Conservation (phyloP, 1,140 invertebrate genomes). For the Nilaparvata lugens region DNA sequence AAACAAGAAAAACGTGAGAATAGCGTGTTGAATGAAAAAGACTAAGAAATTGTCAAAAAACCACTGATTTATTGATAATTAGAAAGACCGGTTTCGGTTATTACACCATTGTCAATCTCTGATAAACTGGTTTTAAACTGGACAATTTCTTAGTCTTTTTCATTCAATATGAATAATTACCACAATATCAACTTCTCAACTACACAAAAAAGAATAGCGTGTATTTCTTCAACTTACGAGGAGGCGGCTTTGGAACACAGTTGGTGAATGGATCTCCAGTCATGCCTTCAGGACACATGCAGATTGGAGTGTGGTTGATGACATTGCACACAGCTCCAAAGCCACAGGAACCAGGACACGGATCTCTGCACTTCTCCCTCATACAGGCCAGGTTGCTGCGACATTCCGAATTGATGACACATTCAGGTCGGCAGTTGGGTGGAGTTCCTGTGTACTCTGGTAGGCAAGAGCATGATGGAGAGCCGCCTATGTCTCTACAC, state of each 20-base stretch:
- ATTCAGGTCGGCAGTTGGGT: slow-evolving; percentile 41
- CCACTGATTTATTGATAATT: too few species aligned
- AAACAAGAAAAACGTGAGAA: not conserved
- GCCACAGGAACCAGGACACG: slow-evolving; percentile 50
- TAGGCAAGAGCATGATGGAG: slow-evolving; percentile 36
- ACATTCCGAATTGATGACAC: slow-evolving; percentile 35
- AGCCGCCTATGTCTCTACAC: slow-evolving; percentile 37
- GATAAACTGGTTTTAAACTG: too few species aligned
- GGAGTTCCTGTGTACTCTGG: slow-evolving; percentile 35
- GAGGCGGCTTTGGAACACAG: slow-evolving; percentile 34
- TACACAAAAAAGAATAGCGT: too few species aligned
- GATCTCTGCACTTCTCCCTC: slow-evolving; percentile 31
- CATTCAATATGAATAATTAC: too few species aligned
- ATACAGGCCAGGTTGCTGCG: slow-evolving; percentile 34
- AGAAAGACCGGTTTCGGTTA: too few species aligned
- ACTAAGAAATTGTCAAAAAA: too few species aligned
- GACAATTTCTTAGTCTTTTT: too few species aligned
- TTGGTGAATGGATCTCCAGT: slow-evolving; percentile 43
- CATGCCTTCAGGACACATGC: slow-evolving; percentile 42
- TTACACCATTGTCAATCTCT: too few species aligned
- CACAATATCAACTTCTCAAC: too few species aligned
- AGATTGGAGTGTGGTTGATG: slow-evolving; percentile 44
- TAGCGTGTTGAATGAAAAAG: too few species aligned
- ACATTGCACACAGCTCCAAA: slow-evolving; percentile 41
- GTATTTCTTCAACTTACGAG: slow-evolving; percentile 12